Percentiles rank a stretch among this genome's conserved stretches.
Evolutionary conservation across 2,113 vertebrate species (phyloP).

Genomic region (Octodon degus): DNA sequence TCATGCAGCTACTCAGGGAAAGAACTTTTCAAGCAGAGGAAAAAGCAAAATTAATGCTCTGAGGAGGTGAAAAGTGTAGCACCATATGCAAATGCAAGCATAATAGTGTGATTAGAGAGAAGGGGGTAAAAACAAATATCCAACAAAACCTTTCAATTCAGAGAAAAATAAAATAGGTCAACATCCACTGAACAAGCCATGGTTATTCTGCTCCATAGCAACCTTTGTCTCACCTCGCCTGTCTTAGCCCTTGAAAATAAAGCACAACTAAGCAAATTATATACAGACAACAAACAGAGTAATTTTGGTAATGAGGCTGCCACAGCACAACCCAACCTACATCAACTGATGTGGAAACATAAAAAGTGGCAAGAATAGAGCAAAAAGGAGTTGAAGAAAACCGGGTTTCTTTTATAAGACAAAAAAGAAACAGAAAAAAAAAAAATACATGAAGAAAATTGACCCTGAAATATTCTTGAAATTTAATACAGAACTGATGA

Average conservation of each 20-base stretch:
- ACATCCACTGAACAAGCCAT: background rate
- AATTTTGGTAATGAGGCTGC: background rate
- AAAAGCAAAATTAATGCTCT: background rate
- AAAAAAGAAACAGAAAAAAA: background rate
- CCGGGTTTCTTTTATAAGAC: background rate
- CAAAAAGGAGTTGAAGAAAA: background rate
- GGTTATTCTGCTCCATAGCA: background rate
- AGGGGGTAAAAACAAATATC: background rate
- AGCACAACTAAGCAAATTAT: background rate
- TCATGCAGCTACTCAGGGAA: background rate
- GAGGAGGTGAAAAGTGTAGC: background rate
- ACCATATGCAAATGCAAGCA: background rate
- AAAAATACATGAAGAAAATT: background rate
- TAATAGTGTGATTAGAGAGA: background rate
- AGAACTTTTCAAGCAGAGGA: background rate
- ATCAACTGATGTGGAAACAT: background rate
- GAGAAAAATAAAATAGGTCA: constrained; percentile 2
- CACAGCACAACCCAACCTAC: background rate
- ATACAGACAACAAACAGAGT: background rate
- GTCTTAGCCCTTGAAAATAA: background rate
- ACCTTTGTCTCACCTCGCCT: background rate
- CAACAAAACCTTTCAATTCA: constrained; percentile 1
- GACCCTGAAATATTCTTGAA: constrained; percentile 23
- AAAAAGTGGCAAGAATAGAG: background rate
- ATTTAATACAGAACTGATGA: background rate